Evolutionary conservation across 2,797 vertebrate genomes (phyloP).

Genomic region (Bovichtus diacanthus): DNA sequence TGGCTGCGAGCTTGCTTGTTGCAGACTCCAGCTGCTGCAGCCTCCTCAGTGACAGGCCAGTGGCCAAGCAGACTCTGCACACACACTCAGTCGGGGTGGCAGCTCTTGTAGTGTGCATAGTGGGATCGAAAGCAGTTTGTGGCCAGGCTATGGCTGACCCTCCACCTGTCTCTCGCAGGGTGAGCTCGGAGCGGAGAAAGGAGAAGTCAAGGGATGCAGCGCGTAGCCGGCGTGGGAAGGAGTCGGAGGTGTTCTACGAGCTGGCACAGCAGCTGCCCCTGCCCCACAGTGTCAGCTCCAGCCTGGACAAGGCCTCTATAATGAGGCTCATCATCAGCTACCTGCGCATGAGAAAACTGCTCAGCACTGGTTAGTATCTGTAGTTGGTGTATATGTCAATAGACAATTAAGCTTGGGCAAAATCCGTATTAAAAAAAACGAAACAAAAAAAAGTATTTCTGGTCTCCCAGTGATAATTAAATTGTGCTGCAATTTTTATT

Average conservation of each 20-base stretch:
- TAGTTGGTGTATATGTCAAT: neutral
- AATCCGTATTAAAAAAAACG: neutral
- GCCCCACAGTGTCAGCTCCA: slow-evolving; percentile 93
- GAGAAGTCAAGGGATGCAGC: slow-evolving; percentile 98
- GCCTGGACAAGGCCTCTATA: slow-evolving; percentile 98
- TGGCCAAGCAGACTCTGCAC: slow-evolving; percentile 4
- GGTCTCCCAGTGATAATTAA: neutral
- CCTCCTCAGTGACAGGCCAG: slow-evolving; percentile 9
- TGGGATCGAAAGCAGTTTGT: slow-evolving; percentile 16
- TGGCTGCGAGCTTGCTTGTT: slow-evolving; percentile 23
- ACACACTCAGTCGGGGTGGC: slow-evolving; percentile 26
- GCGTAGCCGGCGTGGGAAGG: slow-evolving; percentile 93
- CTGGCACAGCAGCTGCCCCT: slow-evolving; percentile 95
- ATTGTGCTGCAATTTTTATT: neutral
- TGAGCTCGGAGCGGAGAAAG: slow-evolving; percentile 96
- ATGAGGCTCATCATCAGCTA: slow-evolving; percentile 99
- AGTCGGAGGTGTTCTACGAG: slow-evolving; percentile 97
- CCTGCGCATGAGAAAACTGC: slow-evolving; percentile 93
- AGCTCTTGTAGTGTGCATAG: slow-evolving; percentile 12
- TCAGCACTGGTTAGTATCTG: slow-evolving; percentile 88
- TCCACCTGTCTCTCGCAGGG: slow-evolving; percentile 80
- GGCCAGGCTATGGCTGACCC: slow-evolving; percentile 29
- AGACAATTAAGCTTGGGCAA: neutral
- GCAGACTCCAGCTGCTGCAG: slow-evolving; percentile 42
- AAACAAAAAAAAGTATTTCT: neutral